phyloP scores from a whole-genome alignment of 2,797 vertebrate genomes.

The Anguilla megastoma region DNA sequence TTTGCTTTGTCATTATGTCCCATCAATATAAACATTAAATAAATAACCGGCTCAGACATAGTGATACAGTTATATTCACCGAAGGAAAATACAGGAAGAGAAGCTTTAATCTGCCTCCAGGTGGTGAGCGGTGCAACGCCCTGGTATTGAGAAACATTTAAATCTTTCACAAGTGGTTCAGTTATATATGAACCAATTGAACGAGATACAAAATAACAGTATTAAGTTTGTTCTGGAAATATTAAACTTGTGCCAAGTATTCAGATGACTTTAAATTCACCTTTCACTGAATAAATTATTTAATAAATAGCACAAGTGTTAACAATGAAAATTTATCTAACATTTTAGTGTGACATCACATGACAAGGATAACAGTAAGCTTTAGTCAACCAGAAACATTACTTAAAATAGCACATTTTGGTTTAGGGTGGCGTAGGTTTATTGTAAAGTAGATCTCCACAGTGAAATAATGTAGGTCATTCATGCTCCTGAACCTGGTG shows the following conservation, averaged over 20 bases:
- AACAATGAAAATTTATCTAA: background rate
- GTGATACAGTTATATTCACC: background rate
- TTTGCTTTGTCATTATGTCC: slow-evolving; percentile 6
- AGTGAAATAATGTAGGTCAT: slow-evolving; percentile 33
- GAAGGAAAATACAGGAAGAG: slow-evolving; percentile 16
- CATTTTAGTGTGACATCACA: background rate
- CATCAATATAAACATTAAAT: slow-evolving; percentile 24
- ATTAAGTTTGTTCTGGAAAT: background rate
- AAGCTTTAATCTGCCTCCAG: slow-evolving; percentile 4
- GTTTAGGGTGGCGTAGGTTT: slow-evolving; percentile 31
- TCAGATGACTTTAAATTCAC: background rate
- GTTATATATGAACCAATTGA: background rate
- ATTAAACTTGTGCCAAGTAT: background rate
- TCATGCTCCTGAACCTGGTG: slow-evolving; percentile 49
- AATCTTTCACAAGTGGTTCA: background rate
- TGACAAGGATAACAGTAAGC: background rate
- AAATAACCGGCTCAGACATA: slow-evolving; percentile 11
- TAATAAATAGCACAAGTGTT: background rate
- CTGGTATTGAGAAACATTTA: slow-evolving; percentile 1
- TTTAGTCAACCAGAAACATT: slow-evolving; percentile 25
- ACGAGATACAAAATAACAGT: background rate
- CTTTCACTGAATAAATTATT: background rate
- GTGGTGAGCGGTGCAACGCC: background rate
- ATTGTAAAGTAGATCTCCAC: slow-evolving; percentile 35
- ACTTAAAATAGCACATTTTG: slow-evolving; percentile 29